Evolutionary conservation across 2,888 invertebrate species (phyloP).

Genomic region (Protophormia terraenovae): DNA sequence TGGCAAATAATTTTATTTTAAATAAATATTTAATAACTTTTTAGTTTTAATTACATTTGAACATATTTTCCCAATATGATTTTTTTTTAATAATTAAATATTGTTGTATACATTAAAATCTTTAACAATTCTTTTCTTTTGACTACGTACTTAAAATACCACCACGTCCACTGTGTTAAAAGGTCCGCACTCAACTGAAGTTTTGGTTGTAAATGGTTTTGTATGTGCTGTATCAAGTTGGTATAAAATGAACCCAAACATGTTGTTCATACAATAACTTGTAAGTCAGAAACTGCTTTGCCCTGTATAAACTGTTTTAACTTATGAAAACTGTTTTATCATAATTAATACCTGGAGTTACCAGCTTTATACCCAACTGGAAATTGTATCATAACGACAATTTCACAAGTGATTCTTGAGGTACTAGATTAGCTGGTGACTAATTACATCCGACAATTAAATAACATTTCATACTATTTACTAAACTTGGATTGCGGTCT

Average conservation of each 20-base stretch:
- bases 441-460: too few species aligned
- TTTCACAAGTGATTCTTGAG: too few species aligned
- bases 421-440: too few species aligned
- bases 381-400: too few species aligned
- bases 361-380: neutral
- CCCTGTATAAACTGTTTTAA: neutral
- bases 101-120: neutral
- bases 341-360: too few species aligned
- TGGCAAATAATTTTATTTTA: constrained; percentile 4
- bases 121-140: too few species aligned
- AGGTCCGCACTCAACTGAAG: constrained; percentile 55
- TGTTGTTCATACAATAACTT: constrained; percentile 13
- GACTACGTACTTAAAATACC: too few species aligned
- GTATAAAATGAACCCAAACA: neutral
- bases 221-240: neutral
- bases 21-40: neutral
- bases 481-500: too few species aligned
- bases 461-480: too few species aligned
- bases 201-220: constrained; percentile 32
- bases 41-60: neutral
- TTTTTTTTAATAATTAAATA: neutral
- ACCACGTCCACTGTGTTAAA: constrained; percentile 42
- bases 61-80: neutral
- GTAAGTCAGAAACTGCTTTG: neutral
- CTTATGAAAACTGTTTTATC: neutral